Evolutionary conservation across 2,888 invertebrate species (phyloP), one percentile per base, ranked within the genome.

Genomic region (Ernsta delagoae): DNA sequence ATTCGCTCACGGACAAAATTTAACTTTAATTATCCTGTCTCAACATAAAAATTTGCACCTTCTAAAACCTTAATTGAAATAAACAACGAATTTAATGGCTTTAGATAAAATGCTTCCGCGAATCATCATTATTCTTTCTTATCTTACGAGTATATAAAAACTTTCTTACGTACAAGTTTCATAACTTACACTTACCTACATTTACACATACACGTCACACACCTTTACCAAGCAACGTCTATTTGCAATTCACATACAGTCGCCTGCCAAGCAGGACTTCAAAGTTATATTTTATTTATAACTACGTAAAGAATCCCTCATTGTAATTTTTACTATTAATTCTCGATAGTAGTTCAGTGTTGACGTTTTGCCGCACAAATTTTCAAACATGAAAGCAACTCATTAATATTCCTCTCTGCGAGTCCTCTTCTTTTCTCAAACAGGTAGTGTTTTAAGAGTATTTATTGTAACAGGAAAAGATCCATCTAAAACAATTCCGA

Each of bases 231-330:
- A 81, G 81, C 82, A 82, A 82, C 80, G 78, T 79, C 78, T 88
- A 92, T 92, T 92, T 92, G 39, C 39, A 39, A 39, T 39, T 39
- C 39, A 39, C 39, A 39, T 39, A 39, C 87, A 88, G 86, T 84
- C 83, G 79, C 84, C 82, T 83, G 78, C 83, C 86, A 87, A 87
- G 88, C 85, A 86, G 81, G 86, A 87, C 85, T 90, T 87, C 81
- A 82, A 83, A 89, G 86, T 83, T 87, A 92, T 93, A 90, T 92
- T 92, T 93, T 92, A 92, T 92, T 92, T 92, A 93, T 92, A 92
- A 88, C 88, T 85, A 85, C 82, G 83, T 76, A 84, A 87, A 84
- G 83, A 83, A 85, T 84, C 79, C 82, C 78, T 68, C 68, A 62
- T 68, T 68, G 57, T 68, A 68, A 63, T 68, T 62, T 68, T 63